Evolutionary conservation across 2,888 invertebrate species (phyloP).

Genomic region (Tinea trinotella): DNA sequence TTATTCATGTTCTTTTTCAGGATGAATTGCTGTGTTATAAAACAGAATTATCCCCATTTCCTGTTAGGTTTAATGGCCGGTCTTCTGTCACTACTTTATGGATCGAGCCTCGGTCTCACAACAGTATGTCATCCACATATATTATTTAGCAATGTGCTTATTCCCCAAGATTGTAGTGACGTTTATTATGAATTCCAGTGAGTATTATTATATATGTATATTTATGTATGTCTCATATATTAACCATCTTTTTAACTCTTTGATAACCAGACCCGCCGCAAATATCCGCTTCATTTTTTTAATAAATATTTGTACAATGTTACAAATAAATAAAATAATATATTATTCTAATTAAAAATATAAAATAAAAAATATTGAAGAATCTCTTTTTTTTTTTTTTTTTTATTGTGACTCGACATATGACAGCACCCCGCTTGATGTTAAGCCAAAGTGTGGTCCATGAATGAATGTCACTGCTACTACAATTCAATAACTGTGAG

Average conservation of each 20-base stretch:
- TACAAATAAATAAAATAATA: no score
- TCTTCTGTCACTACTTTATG: slow-evolving; percentile 77
- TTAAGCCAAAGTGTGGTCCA: no score
- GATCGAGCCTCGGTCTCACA: slow-evolving; percentile 85
- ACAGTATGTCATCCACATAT: slow-evolving; percentile 89
- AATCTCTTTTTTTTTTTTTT: no score
- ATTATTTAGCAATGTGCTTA: slow-evolving; percentile 76
- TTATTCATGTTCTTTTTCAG: slow-evolving; percentile 48
- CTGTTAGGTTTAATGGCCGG: slow-evolving; percentile 77
- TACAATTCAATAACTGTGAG: no score
- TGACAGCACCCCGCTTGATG: neutral
- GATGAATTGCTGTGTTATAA: slow-evolving; percentile 89
- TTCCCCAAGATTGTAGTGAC: slow-evolving; percentile 89
- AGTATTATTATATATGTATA: slow-evolving; percentile 33
- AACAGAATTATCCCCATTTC: slow-evolving; percentile 84
- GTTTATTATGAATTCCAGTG: slow-evolving; percentile 85
- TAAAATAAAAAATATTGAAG: no score
- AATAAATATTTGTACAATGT: no score
- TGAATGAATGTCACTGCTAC: no score
- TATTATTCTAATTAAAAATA: no score
- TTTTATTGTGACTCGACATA: no score
- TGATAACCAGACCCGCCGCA: no score
- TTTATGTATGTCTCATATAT: neutral
- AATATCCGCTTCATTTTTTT: no score
- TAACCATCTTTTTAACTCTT: no score